Base-by-base conservation (phyloP, 2,888 invertebrate species). In the Eumacrocentrus americanus region DNA sequence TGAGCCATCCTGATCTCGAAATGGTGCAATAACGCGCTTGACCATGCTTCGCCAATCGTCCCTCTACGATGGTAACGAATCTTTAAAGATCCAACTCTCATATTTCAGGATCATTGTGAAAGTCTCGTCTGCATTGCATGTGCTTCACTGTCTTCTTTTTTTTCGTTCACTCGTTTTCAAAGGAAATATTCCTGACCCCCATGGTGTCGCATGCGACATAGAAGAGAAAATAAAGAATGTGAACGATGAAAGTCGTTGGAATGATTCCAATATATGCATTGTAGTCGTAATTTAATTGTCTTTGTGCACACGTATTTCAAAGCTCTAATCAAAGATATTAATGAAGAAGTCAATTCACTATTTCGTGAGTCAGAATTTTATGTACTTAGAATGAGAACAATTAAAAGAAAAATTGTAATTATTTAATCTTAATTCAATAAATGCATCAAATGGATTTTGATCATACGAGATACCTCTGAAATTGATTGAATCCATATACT, bases 181-280 rank as follows among this genome's bases (percentile, higher is more conserved):
- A 53, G 46, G 25, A 38, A 58, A 44, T 44, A 51, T 35, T 38
- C 47, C 25, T 35, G 25, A 42, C 38, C 4, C 16, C 34, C 44
- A 35, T n/a, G n/a, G 51, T 59, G 12, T 25, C 29, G 29, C 4
- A 9, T 56, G 23, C 47, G 47, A 59, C 62, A 62, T 34, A n/a
- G n/a, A 48, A 60, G 66, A 68, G 69, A 66, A 66, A 69, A 69
- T 70, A 57, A 62, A 66, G 64, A 46, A 68, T 66, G 65, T 67
- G 69, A 59, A 53, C 66, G 70, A 72, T 69, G 73, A 74, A 74
- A 74, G 74, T 72, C 58, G 53, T 68, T 73, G 73, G 72, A 73
- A 67, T 58, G 29, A 55, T 60, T 72, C 73, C 73, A 73, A 67
- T 51, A 38, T 20, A 46, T 44, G 29, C 47, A 53, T 23, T 52